Base-by-base conservation (phyloP, 2,113 vertebrate species). In the Melanerpes aurifrons region DNA sequence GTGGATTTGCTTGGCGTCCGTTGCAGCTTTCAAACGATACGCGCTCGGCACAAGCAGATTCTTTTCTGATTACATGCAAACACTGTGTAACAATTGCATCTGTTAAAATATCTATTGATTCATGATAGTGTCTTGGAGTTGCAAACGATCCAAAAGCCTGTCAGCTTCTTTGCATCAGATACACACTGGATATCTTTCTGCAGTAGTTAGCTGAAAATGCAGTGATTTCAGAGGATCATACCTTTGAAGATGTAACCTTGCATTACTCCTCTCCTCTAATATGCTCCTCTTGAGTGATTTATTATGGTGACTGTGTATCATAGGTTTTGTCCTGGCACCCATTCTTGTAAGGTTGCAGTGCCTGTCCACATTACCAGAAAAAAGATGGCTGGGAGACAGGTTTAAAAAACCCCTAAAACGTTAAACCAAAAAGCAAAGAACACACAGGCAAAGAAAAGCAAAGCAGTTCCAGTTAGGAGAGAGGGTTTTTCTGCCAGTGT, bases 281-380 rank as follows among this genome's bases (percentile, higher is more conserved):
- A 70, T 77, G 61, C 80, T 45, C 26, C 54, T 96, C 91, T 90
- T 95, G 92, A 96, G 82, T 96, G 94, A 95, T 96, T 96, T 96
- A 95, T 96, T 94, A 66, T 88, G 47, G 77, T 61, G 76, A 56
- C 59, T 93, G 54, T 94, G 87, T 88, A 90, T 95, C 67, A 53
- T 48, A 92, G 82, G 90, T 92, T 96, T 95, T 95, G 70, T 92
- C 35, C 87, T 95, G 94, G 96, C 87, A 88, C 53, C 75, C 35
- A 8, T 63, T 89, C 29, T 78, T 72, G 58, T 66, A 90, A 69
- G 48, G 70, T 83, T 92, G 87, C 87, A 43, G 87, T 91, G 90
- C 82, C 67, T 86, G 80, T 96, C 80, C 94, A 59, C 40, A 81
- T 94, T 91, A 95, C 87, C 92, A 96, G 86, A 82, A 95, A 86